Evolutionary conservation across 2,797 vertebrate genomes (phyloP).

Genomic region (Chaetophractus vellerosus): DNA sequence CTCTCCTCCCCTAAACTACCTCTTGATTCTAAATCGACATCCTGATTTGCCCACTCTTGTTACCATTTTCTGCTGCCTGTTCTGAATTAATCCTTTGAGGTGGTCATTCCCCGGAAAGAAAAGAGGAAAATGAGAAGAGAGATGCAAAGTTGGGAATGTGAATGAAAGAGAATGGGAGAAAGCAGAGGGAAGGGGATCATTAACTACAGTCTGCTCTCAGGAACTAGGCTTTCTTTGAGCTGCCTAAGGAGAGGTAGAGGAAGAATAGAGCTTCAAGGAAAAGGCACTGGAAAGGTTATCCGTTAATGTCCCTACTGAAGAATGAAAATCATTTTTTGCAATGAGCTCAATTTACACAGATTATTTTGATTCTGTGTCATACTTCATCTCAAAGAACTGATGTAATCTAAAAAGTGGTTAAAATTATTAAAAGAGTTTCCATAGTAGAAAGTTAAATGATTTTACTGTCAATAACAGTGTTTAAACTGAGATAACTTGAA

Average conservation of each 20-base stretch:
- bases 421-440: conserved; percentile 83
- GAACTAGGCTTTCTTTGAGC: conserved; percentile 63
- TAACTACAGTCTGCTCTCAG: conserved; percentile 61
- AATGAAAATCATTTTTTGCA: conserved; percentile 62
- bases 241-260: conserved; percentile 13
- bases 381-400: conserved; percentile 79
- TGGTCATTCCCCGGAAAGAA: conserved; percentile 83
- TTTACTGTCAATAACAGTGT: conserved; percentile 83
- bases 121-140: conserved; percentile 83
- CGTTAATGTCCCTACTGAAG: neutral
- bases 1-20: conserved; percentile 82
- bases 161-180: conserved; percentile 76
- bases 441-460: conserved; percentile 84
- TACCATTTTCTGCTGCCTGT: conserved; percentile 85
- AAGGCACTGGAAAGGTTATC: neutral
- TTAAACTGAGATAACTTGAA: conserved; percentile 82
- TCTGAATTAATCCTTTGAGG: conserved; percentile 87
- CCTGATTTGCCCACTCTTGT: conserved; percentile 84
- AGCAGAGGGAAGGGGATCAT: conserved; percentile 64
- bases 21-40: conserved; percentile 85
- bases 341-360: conserved; percentile 71
- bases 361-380: conserved; percentile 77
- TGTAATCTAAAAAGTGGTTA: conserved; percentile 80
- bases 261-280: conserved; percentile 43
- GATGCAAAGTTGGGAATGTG: conserved; percentile 74